Evolutionary conservation across 2,113 vertebrate species (phyloP), one percentile per base, ranked within the genome.

Genomic region (Malurus melanocephalus): DNA sequence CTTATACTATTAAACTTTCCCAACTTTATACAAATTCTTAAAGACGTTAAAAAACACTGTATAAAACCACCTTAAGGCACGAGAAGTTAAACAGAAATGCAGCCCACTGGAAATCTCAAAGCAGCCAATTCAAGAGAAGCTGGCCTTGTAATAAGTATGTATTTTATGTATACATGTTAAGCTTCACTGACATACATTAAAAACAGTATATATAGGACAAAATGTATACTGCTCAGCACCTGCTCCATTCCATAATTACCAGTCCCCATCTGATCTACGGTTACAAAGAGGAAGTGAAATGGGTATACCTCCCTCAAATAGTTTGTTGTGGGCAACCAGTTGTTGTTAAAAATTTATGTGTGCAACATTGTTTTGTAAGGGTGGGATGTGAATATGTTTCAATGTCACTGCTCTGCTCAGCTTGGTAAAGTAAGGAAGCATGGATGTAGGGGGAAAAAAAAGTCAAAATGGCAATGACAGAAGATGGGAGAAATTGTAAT

Each of bases 41-140:
- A 75, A 9, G 7, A 66, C 8, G 16, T 92, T 92, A 92, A 87
- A 83, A 83, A 95, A 46, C 69, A 85, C 46, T 43, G 43, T 89
- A 88, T 73, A 95, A 93, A 90, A 69, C 23, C 62, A 94, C 67
- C 62, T 92, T 91, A 96, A 96, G 95, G 95, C 89, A 96, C 86
- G 53, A 88, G 88, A 79, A 81, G 66, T 91, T 72, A 64, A 78
- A 88, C 27, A 83, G 75, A 78, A 87, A 65, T 9, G 24, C 74
- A 91, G 69, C 60, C 45, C 55, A n/a, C 21, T 66, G 49, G 71
- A 80, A 75, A 75, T 48, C 24, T 91, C 71, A 53, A 81, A 96
- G 94, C 89, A 84, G 90, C 90, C 93, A 94, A 77, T 60, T 92
- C 30, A 60, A 62, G 87, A 68, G 49, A 89, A 94, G 80, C 40